Evolutionary conservation across 2,888 invertebrate species (phyloP).

Genomic region (Ellobium chinense): DNA sequence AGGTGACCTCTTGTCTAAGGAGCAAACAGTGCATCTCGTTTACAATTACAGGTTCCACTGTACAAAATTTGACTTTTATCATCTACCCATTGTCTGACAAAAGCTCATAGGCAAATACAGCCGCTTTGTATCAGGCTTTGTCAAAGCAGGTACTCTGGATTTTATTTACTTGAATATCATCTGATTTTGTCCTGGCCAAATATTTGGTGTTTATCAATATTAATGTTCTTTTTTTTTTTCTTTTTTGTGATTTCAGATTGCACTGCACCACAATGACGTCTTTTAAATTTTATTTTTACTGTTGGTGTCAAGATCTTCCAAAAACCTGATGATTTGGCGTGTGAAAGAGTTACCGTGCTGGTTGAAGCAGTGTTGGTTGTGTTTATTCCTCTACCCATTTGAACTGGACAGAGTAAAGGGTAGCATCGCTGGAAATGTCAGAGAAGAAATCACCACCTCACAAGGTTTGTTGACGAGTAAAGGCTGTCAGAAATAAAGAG

Average conservation of each 20-base stretch:
- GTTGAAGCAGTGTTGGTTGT: constrained; percentile 15
- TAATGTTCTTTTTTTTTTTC: background rate
- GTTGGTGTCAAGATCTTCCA: constrained; percentile 10
- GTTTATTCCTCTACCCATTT: constrained; percentile 29
- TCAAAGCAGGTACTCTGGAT: no score
- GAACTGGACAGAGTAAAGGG: constrained; percentile 18
- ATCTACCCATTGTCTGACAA: no score
- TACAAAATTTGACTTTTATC: no score
- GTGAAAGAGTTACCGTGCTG: background rate
- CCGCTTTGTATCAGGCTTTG: no score
- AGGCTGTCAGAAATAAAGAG: no score
- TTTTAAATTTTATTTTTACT: background rate
- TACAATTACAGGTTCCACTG: no score
- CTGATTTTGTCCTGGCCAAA: no score
- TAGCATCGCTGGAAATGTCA: constrained; percentile 62
- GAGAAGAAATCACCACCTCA: constrained; percentile 76
- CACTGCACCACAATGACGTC: constrained; percentile 12
- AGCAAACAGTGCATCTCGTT: no score
- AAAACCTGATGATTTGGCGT: constrained; percentile 39
- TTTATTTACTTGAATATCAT: no score
- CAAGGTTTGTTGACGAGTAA: constrained; percentile 68
- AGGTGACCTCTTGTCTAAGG: no score
- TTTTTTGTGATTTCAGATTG: background rate
- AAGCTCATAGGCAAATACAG: no score
- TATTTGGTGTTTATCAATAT: no score